These are phyloP conservation scores for Aurelia aurita complex sp. Pacific DNA, from an alignment of 30 jellyfish, hydroid and myxozoan species.

Conservation along the genomic window DNA sequence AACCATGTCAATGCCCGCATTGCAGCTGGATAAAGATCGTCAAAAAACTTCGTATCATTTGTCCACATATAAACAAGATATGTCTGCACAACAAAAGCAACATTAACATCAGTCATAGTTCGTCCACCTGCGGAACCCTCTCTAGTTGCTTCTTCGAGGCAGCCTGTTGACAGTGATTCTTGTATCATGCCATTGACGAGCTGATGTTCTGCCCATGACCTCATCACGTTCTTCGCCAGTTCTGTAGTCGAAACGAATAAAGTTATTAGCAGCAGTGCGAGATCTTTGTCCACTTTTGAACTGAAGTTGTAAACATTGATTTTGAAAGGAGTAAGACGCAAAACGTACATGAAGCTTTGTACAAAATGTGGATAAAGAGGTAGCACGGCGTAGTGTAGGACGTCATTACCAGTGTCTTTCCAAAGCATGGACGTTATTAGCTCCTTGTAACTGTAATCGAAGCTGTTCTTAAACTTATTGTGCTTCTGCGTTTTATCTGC, in stretches of 20 bases:
- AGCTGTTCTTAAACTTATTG: too few relatives aligned
- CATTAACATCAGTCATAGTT: slow-evolving; percentile 96
- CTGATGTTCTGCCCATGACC: slow-evolving; percentile 99
- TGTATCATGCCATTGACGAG: slow-evolving; percentile 93
- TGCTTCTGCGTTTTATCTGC: too few relatives aligned
- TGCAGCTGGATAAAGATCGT: slow-evolving; percentile 88
- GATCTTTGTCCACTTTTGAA: too few relatives aligned
- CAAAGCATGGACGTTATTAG: too few relatives aligned
- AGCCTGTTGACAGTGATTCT: slow-evolving; percentile 96
- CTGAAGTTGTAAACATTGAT: too few relatives aligned
- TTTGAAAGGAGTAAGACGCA: too few relatives aligned
- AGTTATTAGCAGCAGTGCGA: background rate
- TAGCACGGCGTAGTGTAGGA: too few relatives aligned
- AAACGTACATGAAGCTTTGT: too few relatives aligned
- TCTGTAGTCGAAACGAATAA: slow-evolving; percentile 22
- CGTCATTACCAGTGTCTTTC: too few relatives aligned
- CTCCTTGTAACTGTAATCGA: too few relatives aligned
- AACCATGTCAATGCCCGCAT: slow-evolving; percentile 93
- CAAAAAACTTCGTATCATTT: slow-evolving; percentile 90
- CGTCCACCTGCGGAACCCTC: slow-evolving; percentile 98
- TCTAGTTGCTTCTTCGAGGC: slow-evolving; percentile 91
- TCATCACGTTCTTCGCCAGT: slow-evolving; percentile 94
- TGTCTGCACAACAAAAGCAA: slow-evolving; percentile 93
- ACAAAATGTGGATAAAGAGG: too few relatives aligned
- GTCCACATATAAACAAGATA: slow-evolving; percentile 95